Conservation (phyloP, 2,113 vertebrate species). For the Dasyornis broadbenti region DNA sequence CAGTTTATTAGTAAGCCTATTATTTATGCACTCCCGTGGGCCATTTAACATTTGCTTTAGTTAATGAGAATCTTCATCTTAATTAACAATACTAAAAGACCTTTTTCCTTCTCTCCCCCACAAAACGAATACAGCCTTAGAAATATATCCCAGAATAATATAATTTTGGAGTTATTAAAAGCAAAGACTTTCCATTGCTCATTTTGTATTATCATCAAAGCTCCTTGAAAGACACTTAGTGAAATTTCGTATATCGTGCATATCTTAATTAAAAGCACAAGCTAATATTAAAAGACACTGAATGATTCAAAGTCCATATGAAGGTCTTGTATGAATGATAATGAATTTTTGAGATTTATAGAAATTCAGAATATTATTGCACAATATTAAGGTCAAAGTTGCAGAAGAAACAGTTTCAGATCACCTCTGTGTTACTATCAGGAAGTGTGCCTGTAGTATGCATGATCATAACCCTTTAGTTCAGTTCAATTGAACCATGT, state of each 20-base stretch:
- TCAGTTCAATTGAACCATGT: neutral
- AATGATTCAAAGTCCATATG: neutral
- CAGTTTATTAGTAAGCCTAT: slow-evolving; percentile 40
- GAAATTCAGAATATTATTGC: neutral
- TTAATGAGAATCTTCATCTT: slow-evolving; percentile 56
- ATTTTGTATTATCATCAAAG: slow-evolving; percentile 38
- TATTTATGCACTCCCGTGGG: slow-evolving; percentile 36
- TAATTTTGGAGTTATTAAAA: slow-evolving; percentile 23
- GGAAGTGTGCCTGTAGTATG: neutral
- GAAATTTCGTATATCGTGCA: neutral
- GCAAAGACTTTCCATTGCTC: neutral
- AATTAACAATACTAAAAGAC: slow-evolving; percentile 50
- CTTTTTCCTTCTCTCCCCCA: neutral
- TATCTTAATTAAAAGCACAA: slow-evolving; percentile 43
- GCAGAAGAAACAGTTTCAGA: neutral
- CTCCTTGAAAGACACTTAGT: neutral
- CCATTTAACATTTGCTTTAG: slow-evolving; percentile 48
- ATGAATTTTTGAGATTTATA: neutral
- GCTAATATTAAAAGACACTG: neutral
- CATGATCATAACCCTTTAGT: neutral
- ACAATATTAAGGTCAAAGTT: neutral
- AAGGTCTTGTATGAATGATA: neutral
- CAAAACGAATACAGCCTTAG: neutral
- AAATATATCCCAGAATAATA: slow-evolving; percentile 23
- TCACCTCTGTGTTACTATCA: neutral